Base-by-base conservation (phyloP, 2,113 vertebrate species). In the Pitta sordida region DNA sequence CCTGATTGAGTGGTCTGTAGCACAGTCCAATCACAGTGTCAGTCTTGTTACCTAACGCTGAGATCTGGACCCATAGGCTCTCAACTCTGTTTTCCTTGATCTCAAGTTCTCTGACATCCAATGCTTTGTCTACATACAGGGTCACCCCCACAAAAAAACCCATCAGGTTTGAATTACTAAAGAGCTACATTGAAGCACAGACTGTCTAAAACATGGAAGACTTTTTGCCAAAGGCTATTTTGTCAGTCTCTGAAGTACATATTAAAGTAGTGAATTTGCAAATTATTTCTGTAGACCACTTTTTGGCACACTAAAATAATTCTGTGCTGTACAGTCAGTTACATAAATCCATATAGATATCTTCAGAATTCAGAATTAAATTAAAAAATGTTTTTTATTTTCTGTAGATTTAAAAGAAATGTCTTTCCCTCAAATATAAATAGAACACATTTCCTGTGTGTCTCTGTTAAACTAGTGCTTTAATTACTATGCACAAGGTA, bases 401-500 rank as follows among this genome's bases (percentile, higher is more conserved):
- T 94, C 3, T 84, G 34, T 44, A 76, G 69, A 64, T 92, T 86
- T 84, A 11, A 3, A 3, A 51, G 82, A 77, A 68, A 74, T 4
- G 8, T 67, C 58, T 87, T 82, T 19, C 32, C 11, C 58, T 71
- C 51, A 89, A 53, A 62, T 91, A 82, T 76, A 88, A 93, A 91
- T 93, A 76, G 69, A 84, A 75, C 37, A 46, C 19, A 68, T 88
- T 93, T 91, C 36, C 87, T 59, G n/a, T 91, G 49, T 85, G 89
- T 67, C 89, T 95, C 75, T 95, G 63, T 93, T 96, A 93, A 94
- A 92, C 59, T 52, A 81, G 48, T 81, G 58, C 71, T 94, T 88
- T 96, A 94, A 95, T 96, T 96, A 87, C 71, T 86, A 65, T 86
- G 78, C 71, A 41, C 62, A 92, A 95, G 89, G 81, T 94, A 86